Evolutionary conservation across 1,140 invertebrate species (phyloP).

Genomic region (Asobara japonica): DNA sequence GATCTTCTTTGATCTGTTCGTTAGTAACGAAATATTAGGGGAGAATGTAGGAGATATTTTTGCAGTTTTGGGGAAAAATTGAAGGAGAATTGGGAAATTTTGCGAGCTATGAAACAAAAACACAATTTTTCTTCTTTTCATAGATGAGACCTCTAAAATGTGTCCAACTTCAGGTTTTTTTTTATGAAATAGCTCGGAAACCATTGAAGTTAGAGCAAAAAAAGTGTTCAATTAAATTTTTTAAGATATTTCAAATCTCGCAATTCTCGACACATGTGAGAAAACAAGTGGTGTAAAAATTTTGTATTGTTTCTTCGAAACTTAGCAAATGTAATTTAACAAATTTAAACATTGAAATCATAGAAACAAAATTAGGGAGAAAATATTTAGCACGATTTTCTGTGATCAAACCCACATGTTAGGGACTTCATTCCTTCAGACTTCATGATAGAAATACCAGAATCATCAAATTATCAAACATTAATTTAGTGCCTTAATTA

Average conservation of each 20-base stretch:
- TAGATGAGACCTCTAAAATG: too few relatives aligned
- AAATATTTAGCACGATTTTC: not conserved
- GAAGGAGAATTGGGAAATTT: not conserved
- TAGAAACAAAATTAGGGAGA: not conserved
- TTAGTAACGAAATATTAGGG: not conserved
- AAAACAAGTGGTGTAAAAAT: too few relatives aligned
- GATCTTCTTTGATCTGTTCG: not conserved
- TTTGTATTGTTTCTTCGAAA: not conserved
- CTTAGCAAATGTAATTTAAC: not conserved
- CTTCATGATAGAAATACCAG: not conserved
- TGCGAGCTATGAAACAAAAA: not conserved
- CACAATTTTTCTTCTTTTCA: not conserved
- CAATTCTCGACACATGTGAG: too few relatives aligned
- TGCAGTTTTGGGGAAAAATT: not conserved
- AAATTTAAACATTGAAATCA: not conserved
- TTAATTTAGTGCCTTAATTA: conserved; percentile 2
- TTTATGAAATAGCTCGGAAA: too few relatives aligned
- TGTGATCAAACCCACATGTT: not conserved
- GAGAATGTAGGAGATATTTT: not conserved
- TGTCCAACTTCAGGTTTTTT: too few relatives aligned
- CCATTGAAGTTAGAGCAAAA: too few relatives aligned
- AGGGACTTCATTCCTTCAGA: conserved; percentile 7
- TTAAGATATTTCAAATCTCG: too few relatives aligned
- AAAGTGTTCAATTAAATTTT: too few relatives aligned
- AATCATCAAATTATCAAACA: not conserved